Percentiles rank a stretch among this genome's conserved stretches.
Evolutionary conservation across 1,140 invertebrate species (phyloP).

Genomic region (Aleiodes sp.): DNA sequence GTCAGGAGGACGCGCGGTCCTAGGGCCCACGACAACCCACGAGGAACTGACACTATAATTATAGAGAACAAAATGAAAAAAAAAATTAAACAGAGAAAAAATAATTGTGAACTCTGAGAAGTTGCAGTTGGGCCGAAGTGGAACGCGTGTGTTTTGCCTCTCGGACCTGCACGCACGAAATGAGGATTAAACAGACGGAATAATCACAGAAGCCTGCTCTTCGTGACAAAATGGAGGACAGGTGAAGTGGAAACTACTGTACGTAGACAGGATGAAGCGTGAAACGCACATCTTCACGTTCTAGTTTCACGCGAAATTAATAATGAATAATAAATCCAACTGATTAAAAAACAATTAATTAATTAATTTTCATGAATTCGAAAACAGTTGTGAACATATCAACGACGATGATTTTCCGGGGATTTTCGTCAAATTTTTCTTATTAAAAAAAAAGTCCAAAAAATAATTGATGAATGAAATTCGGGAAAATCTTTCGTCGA

Average conservation of each 20-base stretch:
- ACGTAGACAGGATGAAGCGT: not conserved
- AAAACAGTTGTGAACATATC: not conserved
- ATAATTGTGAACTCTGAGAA: not conserved
- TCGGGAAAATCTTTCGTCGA: constrained; percentile 10
- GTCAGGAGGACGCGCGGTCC: constrained; percentile 45
- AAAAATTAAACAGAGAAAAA: not conserved
- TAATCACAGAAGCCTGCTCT: too few species aligned
- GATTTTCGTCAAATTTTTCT: not conserved
- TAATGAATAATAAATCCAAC: not conserved
- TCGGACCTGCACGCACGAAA: too few species aligned
- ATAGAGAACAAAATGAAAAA: too few species aligned
- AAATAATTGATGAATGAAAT: constrained; percentile 2
- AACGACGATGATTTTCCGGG: not conserved
- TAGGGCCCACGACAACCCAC: not conserved
- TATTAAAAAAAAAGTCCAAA: not conserved
- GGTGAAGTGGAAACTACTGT: not conserved
- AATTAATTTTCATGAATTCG: not conserved
- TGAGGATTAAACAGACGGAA: too few species aligned
- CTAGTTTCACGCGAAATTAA: not conserved
- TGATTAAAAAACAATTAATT: not conserved
- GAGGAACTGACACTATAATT: too few species aligned
- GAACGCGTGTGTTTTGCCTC: too few species aligned
- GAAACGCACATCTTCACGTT: not conserved
- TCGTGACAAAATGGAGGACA: not conserved
- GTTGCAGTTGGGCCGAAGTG: not conserved